Evolutionary conservation across 2,113 vertebrate species (phyloP).

Genomic region (Theropithecus gelada): DNA sequence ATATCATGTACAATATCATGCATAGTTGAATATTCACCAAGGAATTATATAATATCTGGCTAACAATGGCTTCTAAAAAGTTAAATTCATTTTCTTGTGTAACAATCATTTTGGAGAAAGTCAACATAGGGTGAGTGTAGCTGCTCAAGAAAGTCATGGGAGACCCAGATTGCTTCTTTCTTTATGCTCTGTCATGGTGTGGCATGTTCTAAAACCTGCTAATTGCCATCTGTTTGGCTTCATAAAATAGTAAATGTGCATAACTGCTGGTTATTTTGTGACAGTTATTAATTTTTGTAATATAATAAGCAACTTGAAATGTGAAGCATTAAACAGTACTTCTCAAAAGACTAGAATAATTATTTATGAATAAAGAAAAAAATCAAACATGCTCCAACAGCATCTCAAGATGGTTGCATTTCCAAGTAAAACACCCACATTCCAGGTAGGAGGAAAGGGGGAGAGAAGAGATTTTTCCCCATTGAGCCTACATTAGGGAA

Average conservation of each 20-base stretch:
- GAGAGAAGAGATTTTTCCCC: neutral
- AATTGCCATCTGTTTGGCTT: neutral
- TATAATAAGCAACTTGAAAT: slow-evolving; percentile 51
- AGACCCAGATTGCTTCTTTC: neutral
- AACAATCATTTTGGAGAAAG: neutral
- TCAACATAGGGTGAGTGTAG: neutral
- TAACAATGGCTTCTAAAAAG: neutral
- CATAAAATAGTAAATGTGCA: slow-evolving; percentile 16
- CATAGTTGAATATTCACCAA: neutral
- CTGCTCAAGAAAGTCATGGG: neutral
- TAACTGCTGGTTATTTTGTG: slow-evolving; percentile 48
- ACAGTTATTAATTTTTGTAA: slow-evolving; percentile 44
- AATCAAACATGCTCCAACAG: neutral
- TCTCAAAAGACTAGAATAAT: slow-evolving; percentile 46
- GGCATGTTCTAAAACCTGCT: neutral
- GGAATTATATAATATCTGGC: neutral
- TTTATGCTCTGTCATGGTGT: accelerated
- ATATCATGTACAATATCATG: neutral
- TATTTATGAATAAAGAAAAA: neutral
- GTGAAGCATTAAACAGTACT: slow-evolving; percentile 41
- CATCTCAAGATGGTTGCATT: neutral
- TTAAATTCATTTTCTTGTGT: neutral
- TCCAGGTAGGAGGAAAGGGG: neutral
- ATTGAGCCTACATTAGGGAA: neutral
- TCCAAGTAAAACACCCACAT: neutral